These are phyloP conservation scores for Blastobasis adustella DNA, from an alignment of 2,888 invertebrate genomes.

Conservation along the genomic window DNA sequence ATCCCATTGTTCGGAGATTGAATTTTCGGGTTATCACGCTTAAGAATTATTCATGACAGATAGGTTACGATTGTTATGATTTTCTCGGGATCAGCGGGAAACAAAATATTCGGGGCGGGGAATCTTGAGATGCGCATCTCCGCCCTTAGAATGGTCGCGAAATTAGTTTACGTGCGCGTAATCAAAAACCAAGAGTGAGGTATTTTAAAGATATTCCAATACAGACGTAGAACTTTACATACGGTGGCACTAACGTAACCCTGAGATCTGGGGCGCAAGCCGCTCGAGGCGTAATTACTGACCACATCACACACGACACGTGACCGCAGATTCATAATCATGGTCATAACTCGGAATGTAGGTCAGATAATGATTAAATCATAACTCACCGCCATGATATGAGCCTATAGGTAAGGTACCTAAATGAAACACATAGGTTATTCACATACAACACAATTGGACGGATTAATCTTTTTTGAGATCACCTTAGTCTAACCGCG, in stretches of 20 bases:
- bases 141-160: too few relatives aligned
- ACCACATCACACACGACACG: background rate
- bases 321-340: background rate
- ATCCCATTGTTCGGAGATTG: constrained; percentile 73
- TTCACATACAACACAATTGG: too few relatives aligned
- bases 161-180: too few relatives aligned
- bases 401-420: too few relatives aligned
- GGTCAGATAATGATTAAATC: background rate
- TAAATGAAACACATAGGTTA: too few relatives aligned
- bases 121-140: too few relatives aligned
- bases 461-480: too few relatives aligned
- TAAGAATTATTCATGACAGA: constrained; percentile 68
- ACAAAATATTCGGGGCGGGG: background rate
- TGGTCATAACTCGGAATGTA: background rate
- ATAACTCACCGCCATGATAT: background rate
- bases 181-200: too few relatives aligned
- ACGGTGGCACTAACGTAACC: too few relatives aligned
- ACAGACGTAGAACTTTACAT: too few relatives aligned
- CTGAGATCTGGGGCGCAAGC: background rate
- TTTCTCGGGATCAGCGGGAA: constrained; percentile 26
- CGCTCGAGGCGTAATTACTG: background rate
- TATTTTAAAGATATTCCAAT: too few relatives aligned
- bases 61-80: constrained; percentile 50
- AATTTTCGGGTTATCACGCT: constrained; percentile 68
- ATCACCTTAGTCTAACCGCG: too few relatives aligned